Conservation (phyloP, 2,888 invertebrate species). For the Lasius fuliginosus region DNA sequence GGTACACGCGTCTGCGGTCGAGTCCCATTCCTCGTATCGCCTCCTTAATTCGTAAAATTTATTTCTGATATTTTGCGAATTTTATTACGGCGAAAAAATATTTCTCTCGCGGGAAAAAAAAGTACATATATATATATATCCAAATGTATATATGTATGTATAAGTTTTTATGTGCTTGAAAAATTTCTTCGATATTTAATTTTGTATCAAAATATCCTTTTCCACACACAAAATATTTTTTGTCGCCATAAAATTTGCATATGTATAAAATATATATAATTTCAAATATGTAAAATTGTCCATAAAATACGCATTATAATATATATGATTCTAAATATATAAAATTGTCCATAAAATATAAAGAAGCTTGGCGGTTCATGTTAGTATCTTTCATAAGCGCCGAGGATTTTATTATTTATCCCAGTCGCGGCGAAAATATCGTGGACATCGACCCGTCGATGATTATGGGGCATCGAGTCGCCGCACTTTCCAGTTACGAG, state of each 20-base stretch:
- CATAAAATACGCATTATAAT: neutral
- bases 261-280: neutral
- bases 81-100: neutral
- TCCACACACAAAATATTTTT: neutral
- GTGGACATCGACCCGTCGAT: slow-evolving; percentile 28
- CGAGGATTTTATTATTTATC: neutral
- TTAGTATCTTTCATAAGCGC: neutral
- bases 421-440: neutral
- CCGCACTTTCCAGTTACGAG: slow-evolving; percentile 63
- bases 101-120: neutral
- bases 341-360: neutral
- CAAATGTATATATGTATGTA: neutral
- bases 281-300: neutral
- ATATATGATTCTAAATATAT: neutral
- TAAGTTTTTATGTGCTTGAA: neutral
- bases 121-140: neutral
- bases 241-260: neutral
- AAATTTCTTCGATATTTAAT: neutral
- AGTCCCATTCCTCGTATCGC: neutral
- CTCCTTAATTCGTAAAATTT: neutral
- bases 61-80: neutral
- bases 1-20: neutral
- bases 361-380: neutral
- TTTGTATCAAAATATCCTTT: neutral
- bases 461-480: slow-evolving; percentile 38